Conservation (phyloP, 1,140 invertebrate genomes). For the Eufriesea mexicana region DNA sequence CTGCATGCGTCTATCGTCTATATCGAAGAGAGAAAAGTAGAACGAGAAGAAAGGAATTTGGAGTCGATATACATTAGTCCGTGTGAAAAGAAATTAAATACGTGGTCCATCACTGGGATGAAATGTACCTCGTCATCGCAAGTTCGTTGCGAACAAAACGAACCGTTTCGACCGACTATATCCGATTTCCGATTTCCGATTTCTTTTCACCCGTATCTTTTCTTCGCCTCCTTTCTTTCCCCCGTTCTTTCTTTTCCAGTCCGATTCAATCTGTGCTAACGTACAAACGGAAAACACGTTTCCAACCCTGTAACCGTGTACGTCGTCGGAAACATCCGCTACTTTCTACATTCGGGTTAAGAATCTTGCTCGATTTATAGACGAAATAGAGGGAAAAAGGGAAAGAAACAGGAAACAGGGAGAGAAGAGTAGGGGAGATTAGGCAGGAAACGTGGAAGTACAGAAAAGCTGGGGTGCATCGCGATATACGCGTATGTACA, state of each 20-base stretch:
- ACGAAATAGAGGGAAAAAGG: too few relatives aligned
- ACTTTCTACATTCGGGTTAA: background rate
- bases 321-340: too few relatives aligned
- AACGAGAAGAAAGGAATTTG: slow-evolving; percentile 31
- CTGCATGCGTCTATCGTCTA: background rate
- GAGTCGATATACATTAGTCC: slow-evolving; percentile 39
- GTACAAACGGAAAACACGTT: too few relatives aligned
- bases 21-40: slow-evolving; percentile 9
- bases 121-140: background rate
- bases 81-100: slow-evolving; percentile 37
- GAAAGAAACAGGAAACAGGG: too few relatives aligned
- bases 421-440: background rate
- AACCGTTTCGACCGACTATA: background rate
- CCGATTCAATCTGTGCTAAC: too few relatives aligned
- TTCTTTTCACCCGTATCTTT: background rate
- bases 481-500: too few relatives aligned
- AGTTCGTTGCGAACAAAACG: slow-evolving; percentile 3
- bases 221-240: background rate
- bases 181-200: slow-evolving; percentile 12
- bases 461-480: too few relatives aligned
- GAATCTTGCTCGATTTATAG: background rate
- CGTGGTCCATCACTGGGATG: slow-evolving; percentile 27
- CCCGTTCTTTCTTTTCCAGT: too few relatives aligned
- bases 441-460: too few relatives aligned
- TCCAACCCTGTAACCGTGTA: too few relatives aligned